phyloP scores from a whole-genome alignment of 2,113 vertebrate genomes.

The Chaetura pelagica region DNA sequence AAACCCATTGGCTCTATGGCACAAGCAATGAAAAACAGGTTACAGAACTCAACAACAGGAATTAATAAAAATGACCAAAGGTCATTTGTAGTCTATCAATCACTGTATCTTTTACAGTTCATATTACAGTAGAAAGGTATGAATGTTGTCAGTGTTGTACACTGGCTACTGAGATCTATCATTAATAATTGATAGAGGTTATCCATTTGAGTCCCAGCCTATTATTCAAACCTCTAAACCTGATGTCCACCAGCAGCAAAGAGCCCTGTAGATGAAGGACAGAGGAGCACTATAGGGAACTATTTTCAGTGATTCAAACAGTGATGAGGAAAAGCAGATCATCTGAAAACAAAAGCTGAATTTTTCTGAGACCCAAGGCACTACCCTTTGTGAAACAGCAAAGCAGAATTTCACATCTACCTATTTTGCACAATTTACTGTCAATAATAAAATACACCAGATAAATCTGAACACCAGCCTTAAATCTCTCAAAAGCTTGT shows the following conservation, averaged over 20 bases:
- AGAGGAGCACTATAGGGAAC: background rate
- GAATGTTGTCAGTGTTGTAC: constrained; percentile 32
- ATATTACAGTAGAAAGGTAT: background rate
- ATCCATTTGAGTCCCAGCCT: background rate
- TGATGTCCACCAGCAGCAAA: background rate
- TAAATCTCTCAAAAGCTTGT: background rate
- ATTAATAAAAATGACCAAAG: constrained; percentile 61
- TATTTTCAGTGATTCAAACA: background rate
- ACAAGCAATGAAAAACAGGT: constrained; percentile 23
- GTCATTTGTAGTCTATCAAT: background rate
- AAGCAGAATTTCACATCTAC: background rate
- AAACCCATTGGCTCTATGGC: background rate
- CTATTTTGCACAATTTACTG: background rate
- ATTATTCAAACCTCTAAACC: constrained; percentile 35
- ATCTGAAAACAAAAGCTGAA: constrained; percentile 1
- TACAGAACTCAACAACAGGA: constrained; percentile 28
- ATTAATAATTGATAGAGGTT: constrained; percentile 57
- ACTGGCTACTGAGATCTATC: background rate
- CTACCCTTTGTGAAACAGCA: background rate
- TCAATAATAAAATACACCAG: background rate
- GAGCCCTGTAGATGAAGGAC: background rate
- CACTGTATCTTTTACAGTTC: background rate
- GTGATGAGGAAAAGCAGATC: background rate
- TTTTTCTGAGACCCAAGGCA: background rate
- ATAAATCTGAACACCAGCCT: constrained; percentile 3